phyloP scores from a whole-genome alignment of 2,797 vertebrate species.

The Enteromius viviparus region DNA sequence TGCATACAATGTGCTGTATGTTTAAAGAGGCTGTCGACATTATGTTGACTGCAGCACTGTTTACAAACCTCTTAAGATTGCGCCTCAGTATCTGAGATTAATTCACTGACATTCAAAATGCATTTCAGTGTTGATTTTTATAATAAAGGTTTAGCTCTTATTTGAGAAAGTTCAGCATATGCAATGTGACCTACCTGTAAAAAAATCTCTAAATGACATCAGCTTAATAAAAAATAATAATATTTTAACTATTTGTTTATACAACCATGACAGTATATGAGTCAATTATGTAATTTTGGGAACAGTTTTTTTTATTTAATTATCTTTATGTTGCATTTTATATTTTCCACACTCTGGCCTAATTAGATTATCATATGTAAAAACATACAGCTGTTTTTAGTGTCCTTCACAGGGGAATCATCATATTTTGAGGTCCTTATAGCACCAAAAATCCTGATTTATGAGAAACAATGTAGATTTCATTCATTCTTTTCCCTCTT shows the following conservation, averaged over 20 bases:
- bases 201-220: background rate
- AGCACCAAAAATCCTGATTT: background rate
- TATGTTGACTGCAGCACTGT: background rate
- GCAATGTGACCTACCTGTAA: background rate
- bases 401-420: background rate
- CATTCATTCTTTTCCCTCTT: background rate
- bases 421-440: background rate
- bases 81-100: too few relatives aligned
- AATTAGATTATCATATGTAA: background rate
- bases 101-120: background rate
- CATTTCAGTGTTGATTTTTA: background rate
- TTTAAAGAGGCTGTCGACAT: background rate
- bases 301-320: background rate
- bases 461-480: background rate
- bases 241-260: background rate
- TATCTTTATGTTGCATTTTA: background rate
- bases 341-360: background rate
- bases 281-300: background rate
- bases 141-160: background rate
- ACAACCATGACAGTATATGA: background rate
- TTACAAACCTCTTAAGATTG: background rate
- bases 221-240: background rate
- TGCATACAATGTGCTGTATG: background rate
- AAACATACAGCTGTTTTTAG: background rate
- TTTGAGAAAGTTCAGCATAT: background rate